phyloP scores from a whole-genome alignment of 2,797 vertebrate species.

The Intellagama lesueurii region DNA sequence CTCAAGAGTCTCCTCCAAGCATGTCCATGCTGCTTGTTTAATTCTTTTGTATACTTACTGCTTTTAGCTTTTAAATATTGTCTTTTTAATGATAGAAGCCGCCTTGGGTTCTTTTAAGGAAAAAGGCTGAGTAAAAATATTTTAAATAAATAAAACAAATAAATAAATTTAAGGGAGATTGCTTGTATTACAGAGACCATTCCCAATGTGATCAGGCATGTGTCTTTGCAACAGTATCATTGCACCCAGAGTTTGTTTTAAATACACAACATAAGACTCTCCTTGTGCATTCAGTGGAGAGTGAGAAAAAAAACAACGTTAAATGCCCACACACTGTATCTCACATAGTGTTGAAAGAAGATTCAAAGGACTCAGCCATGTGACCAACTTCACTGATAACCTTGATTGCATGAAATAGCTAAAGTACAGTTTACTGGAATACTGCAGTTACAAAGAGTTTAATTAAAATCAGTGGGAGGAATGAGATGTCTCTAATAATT shows the following conservation, averaged over 20 bases:
- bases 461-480: slow-evolving; percentile 61
- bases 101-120: too few relatives aligned
- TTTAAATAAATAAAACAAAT: too few relatives aligned
- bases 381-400: slow-evolving; percentile 32
- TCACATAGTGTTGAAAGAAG: slow-evolving; percentile 19
- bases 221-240: background rate
- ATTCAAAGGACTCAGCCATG: slow-evolving; percentile 11
- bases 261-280: background rate
- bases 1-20: too few relatives aligned
- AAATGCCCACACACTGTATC: slow-evolving; percentile 8
- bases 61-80: too few relatives aligned
- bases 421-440: slow-evolving; percentile 28
- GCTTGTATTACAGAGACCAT: too few relatives aligned
- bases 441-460: slow-evolving; percentile 52
- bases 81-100: too few relatives aligned
- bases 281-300: background rate
- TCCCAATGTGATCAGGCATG: too few relatives aligned
- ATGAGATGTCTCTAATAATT: slow-evolving; percentile 53
- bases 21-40: too few relatives aligned
- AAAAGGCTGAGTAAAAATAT: too few relatives aligned
- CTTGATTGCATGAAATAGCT: slow-evolving; percentile 36
- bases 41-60: too few relatives aligned
- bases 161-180: too few relatives aligned
- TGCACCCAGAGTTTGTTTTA: background rate
- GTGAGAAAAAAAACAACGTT: background rate